Percentiles rank a stretch among this genome's conserved stretches.
Conservation (phyloP, 2,797 vertebrate genomes). For the Tamandua tetradactyla region DNA sequence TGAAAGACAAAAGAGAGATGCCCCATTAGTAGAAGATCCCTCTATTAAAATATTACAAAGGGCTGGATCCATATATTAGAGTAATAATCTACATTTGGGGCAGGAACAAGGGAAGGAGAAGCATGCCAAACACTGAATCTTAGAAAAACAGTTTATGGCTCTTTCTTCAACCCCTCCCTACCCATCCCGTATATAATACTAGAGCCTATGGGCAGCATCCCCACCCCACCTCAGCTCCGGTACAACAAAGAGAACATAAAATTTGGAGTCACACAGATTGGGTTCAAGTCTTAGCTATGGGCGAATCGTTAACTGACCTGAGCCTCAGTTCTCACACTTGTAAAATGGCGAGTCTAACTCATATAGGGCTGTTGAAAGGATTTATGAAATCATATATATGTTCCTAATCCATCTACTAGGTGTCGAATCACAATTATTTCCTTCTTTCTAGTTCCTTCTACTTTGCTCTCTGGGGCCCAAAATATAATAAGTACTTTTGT, state of each 20-base stretch:
- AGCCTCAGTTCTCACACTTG: not conserved
- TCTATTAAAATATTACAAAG: constrained; percentile 19
- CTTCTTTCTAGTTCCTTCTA: not conserved
- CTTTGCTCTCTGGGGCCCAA: not conserved
- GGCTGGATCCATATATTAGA: not conserved
- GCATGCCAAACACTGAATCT: not conserved
- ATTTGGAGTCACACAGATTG: not conserved
- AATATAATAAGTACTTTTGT: not conserved
- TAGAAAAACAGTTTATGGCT: not conserved
- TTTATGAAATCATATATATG: not conserved
- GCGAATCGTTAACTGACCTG: not conserved
- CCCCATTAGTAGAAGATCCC: constrained; percentile 71
- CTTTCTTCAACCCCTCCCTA: not conserved
- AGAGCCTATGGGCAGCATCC: not conserved
- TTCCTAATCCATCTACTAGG: not conserved
- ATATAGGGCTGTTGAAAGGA: not conserved
- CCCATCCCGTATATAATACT: too few relatives aligned
- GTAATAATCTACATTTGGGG: not conserved
- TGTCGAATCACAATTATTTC: not conserved
- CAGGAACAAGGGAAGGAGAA: not conserved
- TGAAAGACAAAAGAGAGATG: constrained; percentile 81
- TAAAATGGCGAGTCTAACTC: not conserved
- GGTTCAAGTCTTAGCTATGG: not conserved
- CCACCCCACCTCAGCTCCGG: not conserved
- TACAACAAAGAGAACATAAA: not conserved